Evolutionary conservation across 2,888 invertebrate species (phyloP).

Genomic region (Leptopilina syphax): DNA sequence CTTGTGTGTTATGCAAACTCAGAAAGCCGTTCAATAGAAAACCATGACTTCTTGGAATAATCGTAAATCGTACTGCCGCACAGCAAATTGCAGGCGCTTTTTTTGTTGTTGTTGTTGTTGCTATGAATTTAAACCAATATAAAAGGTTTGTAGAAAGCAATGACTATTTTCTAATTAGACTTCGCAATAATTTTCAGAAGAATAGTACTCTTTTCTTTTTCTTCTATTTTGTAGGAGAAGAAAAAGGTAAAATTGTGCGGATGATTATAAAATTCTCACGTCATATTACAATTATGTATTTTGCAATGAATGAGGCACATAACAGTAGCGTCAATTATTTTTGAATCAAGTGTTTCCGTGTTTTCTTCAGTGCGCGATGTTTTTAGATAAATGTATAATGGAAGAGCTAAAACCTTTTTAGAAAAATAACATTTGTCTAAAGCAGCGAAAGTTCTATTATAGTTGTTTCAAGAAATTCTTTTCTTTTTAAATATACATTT

Average conservation of each 20-base stretch:
- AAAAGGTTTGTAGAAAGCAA: constrained; percentile 30
- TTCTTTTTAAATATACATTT: too few relatives aligned
- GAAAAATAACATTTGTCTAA: too few relatives aligned
- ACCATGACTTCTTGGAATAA: constrained; percentile 24
- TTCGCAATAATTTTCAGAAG: neutral
- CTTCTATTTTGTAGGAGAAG: neutral
- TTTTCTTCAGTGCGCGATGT: too few relatives aligned
- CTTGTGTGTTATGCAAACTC: constrained; percentile 27
- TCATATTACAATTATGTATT: too few relatives aligned
- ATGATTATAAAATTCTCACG: too few relatives aligned
- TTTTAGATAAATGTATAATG: too few relatives aligned
- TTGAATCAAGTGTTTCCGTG: too few relatives aligned
- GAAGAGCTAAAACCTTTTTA: too few relatives aligned
- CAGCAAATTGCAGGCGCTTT: constrained; percentile 1
- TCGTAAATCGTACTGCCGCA: constrained; percentile 3
- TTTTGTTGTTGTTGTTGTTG: neutral
- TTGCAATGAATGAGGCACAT: too few relatives aligned
- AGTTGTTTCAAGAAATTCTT: too few relatives aligned
- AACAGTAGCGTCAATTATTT: too few relatives aligned
- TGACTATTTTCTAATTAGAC: constrained; percentile 32
- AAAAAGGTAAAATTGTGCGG: neutral
- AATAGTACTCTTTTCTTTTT: neutral
- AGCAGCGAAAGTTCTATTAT: too few relatives aligned
- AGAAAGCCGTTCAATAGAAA: constrained; percentile 29
- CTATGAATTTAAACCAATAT: neutral